Base-by-base conservation (phyloP, 2,797 vertebrate species). In the Pseudochromis fuscus region DNA sequence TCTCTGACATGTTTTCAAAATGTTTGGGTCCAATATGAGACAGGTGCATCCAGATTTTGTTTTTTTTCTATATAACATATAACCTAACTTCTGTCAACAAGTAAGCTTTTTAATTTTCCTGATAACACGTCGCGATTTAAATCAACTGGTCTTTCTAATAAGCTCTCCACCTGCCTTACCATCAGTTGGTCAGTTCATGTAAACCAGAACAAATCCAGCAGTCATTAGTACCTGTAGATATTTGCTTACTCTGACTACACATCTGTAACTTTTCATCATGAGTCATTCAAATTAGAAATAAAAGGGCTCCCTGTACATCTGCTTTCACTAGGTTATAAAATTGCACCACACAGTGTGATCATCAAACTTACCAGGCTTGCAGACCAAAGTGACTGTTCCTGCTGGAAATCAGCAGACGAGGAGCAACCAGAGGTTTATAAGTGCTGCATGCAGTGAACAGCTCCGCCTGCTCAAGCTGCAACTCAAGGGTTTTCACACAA, bases 381-480 rank as follows among this genome's bases (percentile, higher is more conserved):
- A 77, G 69, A 80, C 64, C 58, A 53, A 66, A 86, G 71, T 55
- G 51, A 75, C 19, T 52, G 67, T 81, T 75, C 72, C 58, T 75
- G 52, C 45, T 85, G 42, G 70, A 83, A 84, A 67, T 85, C 74
- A 86, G 63, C 64, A 68, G 69, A 58, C 19, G 44, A 24, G 74
- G 51, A 72, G 60, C 5, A 7, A 27, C 59, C 40, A 18, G 85
- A 67, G 61, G 65, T 82, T 92, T 93, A 90, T 90, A 90, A 84
- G 81, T 25, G 50, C 27, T 50, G 35, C 40, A 31, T 49, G 52
- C 25, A 25, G 61, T 1, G 18, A n/a, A 9, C 66, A 67, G 89
- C 90, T 19, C 90, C 91, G 87, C 91, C 91, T 89, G 81, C 88
- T 79, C 27, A 10, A 57, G 31, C 74, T 81, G 65, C 51, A 53